These are phyloP conservation scores for Microplitis mediator DNA, from an alignment of 1,140 invertebrate genomes.

Conservation along the genomic window DNA sequence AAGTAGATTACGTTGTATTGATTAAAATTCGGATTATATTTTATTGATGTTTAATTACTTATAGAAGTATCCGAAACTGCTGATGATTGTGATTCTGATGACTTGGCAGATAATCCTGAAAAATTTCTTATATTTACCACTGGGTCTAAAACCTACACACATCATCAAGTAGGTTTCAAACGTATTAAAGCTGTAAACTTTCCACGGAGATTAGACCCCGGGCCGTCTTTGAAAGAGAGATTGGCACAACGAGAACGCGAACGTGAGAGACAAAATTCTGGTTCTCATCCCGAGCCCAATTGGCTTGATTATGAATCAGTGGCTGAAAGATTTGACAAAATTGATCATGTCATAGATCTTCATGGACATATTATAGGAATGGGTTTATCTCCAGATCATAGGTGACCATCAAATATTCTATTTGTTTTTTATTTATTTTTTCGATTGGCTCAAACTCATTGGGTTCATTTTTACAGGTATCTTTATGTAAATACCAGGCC, in stretches of 20 bases:
- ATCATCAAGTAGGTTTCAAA: constrained; percentile 88
- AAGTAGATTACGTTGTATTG: constrained; percentile 23
- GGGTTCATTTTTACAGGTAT: constrained; percentile 65
- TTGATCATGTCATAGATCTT: constrained; percentile 85
- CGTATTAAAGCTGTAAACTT: constrained; percentile 76
- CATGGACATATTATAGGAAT: constrained; percentile 91
- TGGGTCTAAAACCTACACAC: constrained; percentile 83
- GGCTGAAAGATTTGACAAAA: constrained; percentile 75
- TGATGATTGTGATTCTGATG: constrained; percentile 63
- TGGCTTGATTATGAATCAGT: constrained; percentile 75
- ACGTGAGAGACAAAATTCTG: constrained; percentile 58
- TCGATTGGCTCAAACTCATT: not conserved
- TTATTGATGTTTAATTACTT: constrained; percentile 7
- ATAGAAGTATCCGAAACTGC: constrained; percentile 46
- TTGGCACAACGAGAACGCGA: constrained; percentile 67
- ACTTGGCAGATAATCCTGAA: constrained; percentile 64
- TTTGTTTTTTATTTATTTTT: not conserved
- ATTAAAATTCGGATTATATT: constrained; percentile 20
- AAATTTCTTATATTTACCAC: constrained; percentile 88
- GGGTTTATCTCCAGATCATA: constrained; percentile 85
- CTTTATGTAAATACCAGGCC: constrained; percentile 87
- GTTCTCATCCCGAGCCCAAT: constrained; percentile 65
- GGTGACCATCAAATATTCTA: constrained; percentile 56
- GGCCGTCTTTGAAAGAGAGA: constrained; percentile 72
- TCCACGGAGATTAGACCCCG: constrained; percentile 72